Percentiles rank a stretch among this genome's conserved stretches.
These are phyloP conservation scores for Drosophila melanogaster DNA, from an alignment of 1,140 invertebrate genomes.

Conservation along the genomic window DNA sequence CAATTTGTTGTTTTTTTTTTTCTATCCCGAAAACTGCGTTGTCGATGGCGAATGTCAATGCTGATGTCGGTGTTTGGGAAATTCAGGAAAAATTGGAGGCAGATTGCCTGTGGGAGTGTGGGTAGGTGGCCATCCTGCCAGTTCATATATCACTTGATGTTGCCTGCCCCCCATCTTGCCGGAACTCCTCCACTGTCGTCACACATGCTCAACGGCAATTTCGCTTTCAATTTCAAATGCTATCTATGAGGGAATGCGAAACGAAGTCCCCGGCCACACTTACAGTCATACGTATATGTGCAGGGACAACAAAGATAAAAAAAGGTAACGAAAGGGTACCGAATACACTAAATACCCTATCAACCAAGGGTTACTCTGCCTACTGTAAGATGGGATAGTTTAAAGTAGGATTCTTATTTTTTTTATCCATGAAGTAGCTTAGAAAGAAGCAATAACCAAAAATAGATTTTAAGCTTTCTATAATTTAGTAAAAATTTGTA, in stretches of 20 bases:
- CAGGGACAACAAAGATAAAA: constrained; percentile 40
- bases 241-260: constrained; percentile 72
- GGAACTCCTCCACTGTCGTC: constrained; percentile 57
- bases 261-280: constrained; percentile 40
- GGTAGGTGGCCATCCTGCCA: constrained; percentile 55
- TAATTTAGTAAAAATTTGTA: too few species aligned
- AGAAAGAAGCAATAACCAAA: neutral
- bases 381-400: neutral
- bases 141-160: constrained; percentile 75
- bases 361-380: neutral
- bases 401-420: neutral
- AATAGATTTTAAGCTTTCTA: too few species aligned
- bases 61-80: constrained; percentile 47
- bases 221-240: constrained; percentile 82
- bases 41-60: constrained; percentile 40
- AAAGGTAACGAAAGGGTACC: constrained; percentile 23
- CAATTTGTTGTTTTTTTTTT: constrained; percentile 37
- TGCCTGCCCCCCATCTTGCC: neutral
- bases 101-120: neutral
- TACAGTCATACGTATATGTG: constrained; percentile 4
- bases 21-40: constrained; percentile 12
- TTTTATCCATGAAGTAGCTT: neutral
- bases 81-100: constrained; percentile 12
- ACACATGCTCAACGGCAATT: constrained; percentile 79
- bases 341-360: constrained; percentile 23